Base-by-base conservation (phyloP, 2,888 invertebrate genomes). In the Cabera pusaria region DNA sequence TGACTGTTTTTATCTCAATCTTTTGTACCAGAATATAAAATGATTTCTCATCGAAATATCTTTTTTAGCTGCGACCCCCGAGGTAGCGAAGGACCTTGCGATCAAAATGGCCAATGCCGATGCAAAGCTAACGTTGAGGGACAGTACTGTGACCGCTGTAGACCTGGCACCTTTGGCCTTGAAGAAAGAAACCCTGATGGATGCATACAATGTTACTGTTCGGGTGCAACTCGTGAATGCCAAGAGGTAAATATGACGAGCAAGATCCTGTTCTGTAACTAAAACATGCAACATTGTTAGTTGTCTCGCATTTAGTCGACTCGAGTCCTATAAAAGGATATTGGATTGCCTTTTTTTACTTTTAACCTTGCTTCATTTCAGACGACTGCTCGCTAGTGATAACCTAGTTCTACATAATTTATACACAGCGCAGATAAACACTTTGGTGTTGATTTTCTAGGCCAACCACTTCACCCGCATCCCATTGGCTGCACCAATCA, bases 141-240 rank as follows among this genome's bases (percentile, higher is more conserved):
- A 0, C 69, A 85, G 0, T 88, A 87, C 26, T 98, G 98, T 69
- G 93, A 95, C 66, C 90, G 91, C 9, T 98, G 98, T 68, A 90
- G 93, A 2, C 86, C 90, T 2, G 95, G 95, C 3, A 94, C 95
- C 0, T 98, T 95, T 70, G 95, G 95, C 8, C 87, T 98, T 0
- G 92, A 93, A 8, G 66, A 74, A 0, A 76, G 75, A 6, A 94
- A 96, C 74, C 90, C 92, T 0, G 90, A 92, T 25, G 98, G 98
- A 5, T 98, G 98, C 70, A 91, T 92, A 24, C 90, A 93, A 34
- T 98, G 98, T 72, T 98, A 93, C 90, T 98, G 98, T 75, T 96
- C 96, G 9, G 96, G 96, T 5, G 93, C 95, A 4, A 92, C 94
- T 0, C 87, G 85, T 1, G 91, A 93, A 14, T 98, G 98, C 69